phyloP scores from a whole-genome alignment of 2,113 vertebrate species.

The Cyprinus carpio region DNA sequence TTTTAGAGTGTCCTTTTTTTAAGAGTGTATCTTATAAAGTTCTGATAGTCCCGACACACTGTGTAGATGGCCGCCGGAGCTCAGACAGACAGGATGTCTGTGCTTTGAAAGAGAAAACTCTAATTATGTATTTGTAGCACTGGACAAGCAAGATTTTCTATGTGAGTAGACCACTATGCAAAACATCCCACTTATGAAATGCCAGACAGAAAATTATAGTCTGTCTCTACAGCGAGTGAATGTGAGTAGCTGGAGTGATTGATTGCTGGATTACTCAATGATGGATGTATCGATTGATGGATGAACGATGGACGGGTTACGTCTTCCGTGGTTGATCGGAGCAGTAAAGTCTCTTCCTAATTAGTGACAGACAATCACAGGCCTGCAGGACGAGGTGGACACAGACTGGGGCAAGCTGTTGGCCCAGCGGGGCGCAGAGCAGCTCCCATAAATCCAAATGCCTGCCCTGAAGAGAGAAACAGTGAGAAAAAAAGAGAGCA shows the following conservation, averaged over 20 bases:
- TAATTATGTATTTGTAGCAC: constrained; percentile 49
- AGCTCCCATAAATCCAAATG: constrained; percentile 42
- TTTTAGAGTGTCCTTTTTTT: too few species aligned
- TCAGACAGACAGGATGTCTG: constrained; percentile 40
- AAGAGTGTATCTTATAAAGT: neutral
- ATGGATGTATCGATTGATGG: constrained; percentile 46
- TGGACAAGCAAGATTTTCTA: constrained; percentile 44
- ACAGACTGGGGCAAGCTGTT: constrained; percentile 64
- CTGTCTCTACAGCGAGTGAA: neutral
- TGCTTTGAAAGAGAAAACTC: constrained; percentile 27
- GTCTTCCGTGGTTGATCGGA: neutral
- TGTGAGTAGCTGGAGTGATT: constrained; percentile 5
- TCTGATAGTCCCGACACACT: neutral
- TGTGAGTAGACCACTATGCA: constrained; percentile 4
- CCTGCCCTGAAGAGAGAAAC: constrained; percentile 34
- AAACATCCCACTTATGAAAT: constrained; percentile 20
- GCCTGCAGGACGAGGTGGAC: constrained; percentile 57
- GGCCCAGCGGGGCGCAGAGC: constrained; percentile 46
- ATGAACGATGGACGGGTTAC: constrained; percentile 30
- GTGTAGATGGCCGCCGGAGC: neutral
- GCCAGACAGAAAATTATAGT: constrained; percentile 25
- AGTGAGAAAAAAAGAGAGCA: neutral
- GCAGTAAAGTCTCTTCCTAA: constrained; percentile 61
- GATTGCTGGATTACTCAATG: constrained; percentile 34
- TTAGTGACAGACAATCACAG: constrained; percentile 63